Evolutionary conservation across 2,888 invertebrate species (phyloP), one percentile per base, ranked within the genome.

Genomic region (Pharmacophagus antenor): DNA sequence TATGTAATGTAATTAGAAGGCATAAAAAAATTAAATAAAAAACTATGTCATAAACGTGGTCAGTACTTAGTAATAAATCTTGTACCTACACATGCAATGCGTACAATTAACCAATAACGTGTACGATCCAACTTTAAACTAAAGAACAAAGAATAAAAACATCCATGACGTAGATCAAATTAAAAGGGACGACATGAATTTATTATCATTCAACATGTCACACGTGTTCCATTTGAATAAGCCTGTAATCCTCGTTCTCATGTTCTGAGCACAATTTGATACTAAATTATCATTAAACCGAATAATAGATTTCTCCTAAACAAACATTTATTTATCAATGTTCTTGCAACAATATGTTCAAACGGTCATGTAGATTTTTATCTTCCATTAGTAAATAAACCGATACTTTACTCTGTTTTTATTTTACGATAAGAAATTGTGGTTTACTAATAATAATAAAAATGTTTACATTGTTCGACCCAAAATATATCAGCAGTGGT

Each of bases 241-340:
- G 50, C 60, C 22, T 23, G 25, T 60, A 60, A 60, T 55, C 60
- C 55, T 47, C 23, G 23, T 56, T 60, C 60, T 47, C 60, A 60
- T 56, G 60, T 42, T 46, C 51, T 25, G 60, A 55, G 48, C 60
- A 63, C 57, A 58, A 41, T 48, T 58, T 31, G 54, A 49, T 50
- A 51, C 60, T 58, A 57, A 57, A 63, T 60, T 55, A 59, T 54
- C 49, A 58, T 63, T 23, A 49, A 44, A 55, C 27, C 58, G 53
- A 52, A 22, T 58, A 51, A 47, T 44, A 52, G 53, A 46, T 21
- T 50, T 23, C 21, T 60, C 63, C 63, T 58, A 52, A 62, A 64
- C 57, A 62, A 63, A 62, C 51, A 57, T 57, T 57, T 57, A 41
- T 56, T 59, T 53, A 62, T 62, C 57, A 46, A 62, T 60, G 41